These are phyloP conservation scores for Archocentrus centrarchus DNA, from an alignment of 2,113 vertebrate species.

Conservation along the genomic window DNA sequence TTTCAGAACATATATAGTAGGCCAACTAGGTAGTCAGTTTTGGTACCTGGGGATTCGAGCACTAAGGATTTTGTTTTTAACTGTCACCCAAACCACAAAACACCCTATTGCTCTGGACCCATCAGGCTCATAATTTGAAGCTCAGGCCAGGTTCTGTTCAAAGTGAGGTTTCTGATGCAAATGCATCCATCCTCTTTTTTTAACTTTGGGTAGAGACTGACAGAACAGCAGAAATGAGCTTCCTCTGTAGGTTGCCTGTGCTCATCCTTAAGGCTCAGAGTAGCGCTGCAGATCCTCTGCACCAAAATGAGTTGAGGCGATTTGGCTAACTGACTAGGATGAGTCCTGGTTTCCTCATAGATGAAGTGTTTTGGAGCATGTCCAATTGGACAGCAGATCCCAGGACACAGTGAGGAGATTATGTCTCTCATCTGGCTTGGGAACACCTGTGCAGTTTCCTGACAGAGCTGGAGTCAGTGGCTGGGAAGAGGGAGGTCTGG, in stretches of 20 bases:
- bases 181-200: background rate
- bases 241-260: background rate
- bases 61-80: background rate
- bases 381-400: background rate
- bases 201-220: background rate
- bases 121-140: background rate
- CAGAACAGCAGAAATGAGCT: background rate
- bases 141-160: rapidly evolving
- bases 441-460: background rate
- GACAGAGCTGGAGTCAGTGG: background rate
- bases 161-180: background rate
- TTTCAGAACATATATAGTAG: too few species aligned
- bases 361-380: background rate
- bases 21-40: too few species aligned
- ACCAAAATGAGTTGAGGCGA: background rate
- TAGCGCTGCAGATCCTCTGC: background rate
- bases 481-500: background rate
- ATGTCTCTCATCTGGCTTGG: background rate
- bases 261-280: rapidly evolving
- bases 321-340: background rate
- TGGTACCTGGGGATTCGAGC: too few species aligned
- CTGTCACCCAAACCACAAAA: background rate
- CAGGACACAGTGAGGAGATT: background rate
- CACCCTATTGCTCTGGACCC: background rate
- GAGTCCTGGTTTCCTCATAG: background rate